Evolutionary conservation across 2,888 invertebrate genomes (phyloP), one percentile per base, ranked within the genome.

Genomic region (Ceriagrion tenellum): DNA sequence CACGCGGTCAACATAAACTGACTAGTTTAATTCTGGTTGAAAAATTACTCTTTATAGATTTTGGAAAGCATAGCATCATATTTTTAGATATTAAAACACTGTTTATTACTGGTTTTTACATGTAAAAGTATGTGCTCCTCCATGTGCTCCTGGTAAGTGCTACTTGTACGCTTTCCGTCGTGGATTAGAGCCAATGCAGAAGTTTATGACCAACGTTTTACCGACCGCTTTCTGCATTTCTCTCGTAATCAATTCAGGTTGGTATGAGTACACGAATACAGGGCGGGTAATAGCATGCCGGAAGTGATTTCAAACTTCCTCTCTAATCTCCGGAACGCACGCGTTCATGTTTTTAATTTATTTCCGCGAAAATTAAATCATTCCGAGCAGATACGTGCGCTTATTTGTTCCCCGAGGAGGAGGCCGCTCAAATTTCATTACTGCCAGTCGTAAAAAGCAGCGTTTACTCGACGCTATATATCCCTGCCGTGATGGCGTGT

Each of bases 361-460:
- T 81, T 35, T 26, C 30, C 0, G 35, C 81, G 30, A 35, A 81
- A 81, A 81, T 81, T 81, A 81, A 81, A 81, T 81, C 35, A 81
- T 81, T 81, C 81, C 30, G 35, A 35, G 81, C n/a, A 35, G 30
- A 35, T 81, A 35, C 26, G 81, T 81, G 30, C 13, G 81, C 81
- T 81, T 81, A 81, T 81, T 81, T 35, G 81, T 81, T 81, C 81
- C 81, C 81, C n/a, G n/a, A n/a, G 4, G 81, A 81, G 81, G 81
- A 81, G 30, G 0, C 35, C 81, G n/a, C 81, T 35, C 81, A 81
- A 81, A 81, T 81, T 81, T 81, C 35, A 35, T 81, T 81, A 81
- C 81, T 23, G 35, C 81, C 81, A 81, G 81, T 81, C 81, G 81
- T 81, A 81, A 81, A 81, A 30, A 3, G 6, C 2, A 35, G 30